Percentiles rank a stretch among this genome's conserved stretches.
phyloP scores from a whole-genome alignment of 2,797 vertebrate genomes.

The Cynopterus sphinx region DNA sequence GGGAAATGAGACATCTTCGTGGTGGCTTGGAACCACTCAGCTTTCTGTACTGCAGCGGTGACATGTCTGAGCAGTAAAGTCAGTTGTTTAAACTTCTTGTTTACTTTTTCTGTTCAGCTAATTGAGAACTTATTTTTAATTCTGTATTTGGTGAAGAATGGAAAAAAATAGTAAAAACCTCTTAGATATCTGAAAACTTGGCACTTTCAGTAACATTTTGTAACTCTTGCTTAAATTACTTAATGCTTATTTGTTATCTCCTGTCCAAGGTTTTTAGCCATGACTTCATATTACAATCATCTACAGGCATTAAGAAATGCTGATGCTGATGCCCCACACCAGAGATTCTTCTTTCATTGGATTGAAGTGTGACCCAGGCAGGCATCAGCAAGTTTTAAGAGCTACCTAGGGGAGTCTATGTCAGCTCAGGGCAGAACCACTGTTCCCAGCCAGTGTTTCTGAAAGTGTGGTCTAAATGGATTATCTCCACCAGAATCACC shows the following conservation, averaged over 20 bases:
- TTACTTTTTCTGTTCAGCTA: background rate
- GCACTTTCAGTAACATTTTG: background rate
- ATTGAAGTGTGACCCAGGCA: background rate
- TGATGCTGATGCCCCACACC: background rate
- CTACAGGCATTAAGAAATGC: background rate
- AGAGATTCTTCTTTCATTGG: background rate
- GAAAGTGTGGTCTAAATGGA: background rate
- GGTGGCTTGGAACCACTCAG: too few species aligned
- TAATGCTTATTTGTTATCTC: background rate
- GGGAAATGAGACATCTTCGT: fast-evolving
- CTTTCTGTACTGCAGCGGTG: fast-evolving
- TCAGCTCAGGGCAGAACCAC: background rate
- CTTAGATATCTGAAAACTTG: background rate
- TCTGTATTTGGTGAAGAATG: background rate
- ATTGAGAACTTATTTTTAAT: background rate
- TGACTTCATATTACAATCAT: background rate
- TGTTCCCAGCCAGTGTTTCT: background rate
- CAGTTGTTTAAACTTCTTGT: background rate
- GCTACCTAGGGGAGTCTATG: background rate
- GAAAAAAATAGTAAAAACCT: background rate
- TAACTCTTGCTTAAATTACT: background rate
- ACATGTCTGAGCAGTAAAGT: background rate
- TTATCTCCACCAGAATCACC: background rate
- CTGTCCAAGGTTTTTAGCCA: background rate
- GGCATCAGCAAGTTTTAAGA: background rate